Evolutionary conservation across 2,888 invertebrate genomes (phyloP).

Genomic region (Arenicola marina): DNA sequence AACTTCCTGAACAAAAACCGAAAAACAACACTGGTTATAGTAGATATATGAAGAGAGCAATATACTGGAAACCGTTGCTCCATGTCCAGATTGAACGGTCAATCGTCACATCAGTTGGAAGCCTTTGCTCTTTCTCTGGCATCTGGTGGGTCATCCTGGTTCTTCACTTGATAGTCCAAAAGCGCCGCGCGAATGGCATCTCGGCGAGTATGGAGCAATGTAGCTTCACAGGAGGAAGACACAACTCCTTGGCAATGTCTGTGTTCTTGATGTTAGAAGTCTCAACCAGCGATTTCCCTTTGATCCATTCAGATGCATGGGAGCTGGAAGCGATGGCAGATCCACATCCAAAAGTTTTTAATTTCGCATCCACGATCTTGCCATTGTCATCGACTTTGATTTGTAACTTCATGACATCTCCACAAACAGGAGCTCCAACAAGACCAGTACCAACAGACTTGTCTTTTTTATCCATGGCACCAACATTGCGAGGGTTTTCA

Average conservation of each 20-base stretch:
- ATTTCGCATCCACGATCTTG: conserved; percentile 97
- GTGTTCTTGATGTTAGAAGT: conserved; percentile 91
- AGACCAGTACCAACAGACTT: conserved; percentile 93
- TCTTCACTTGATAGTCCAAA: conserved; percentile 81
- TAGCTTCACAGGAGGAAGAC: conserved; percentile 97
- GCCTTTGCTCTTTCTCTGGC: too few relatives aligned
- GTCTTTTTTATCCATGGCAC: conserved; percentile 93
- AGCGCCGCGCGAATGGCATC: conserved; percentile 99
- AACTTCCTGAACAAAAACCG: too few relatives aligned
- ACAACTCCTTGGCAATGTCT: conserved; percentile 96
- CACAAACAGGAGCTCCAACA: conserved; percentile 98
- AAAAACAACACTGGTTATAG: too few relatives aligned
- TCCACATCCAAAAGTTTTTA: conserved; percentile 98
- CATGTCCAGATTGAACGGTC: too few relatives aligned
- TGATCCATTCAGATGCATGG: conserved; percentile 96
- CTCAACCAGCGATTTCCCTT: conserved; percentile 92
- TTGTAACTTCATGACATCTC: conserved; percentile 99
- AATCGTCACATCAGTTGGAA: too few relatives aligned
- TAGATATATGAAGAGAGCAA: too few relatives aligned
- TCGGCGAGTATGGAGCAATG: conserved; percentile 99
- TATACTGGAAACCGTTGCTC: too few relatives aligned
- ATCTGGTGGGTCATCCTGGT: conserved; percentile 33
- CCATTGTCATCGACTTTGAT: conserved; percentile 93
- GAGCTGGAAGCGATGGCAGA: conserved; percentile 98
- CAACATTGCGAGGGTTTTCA: conserved; percentile 98